Evolutionary conservation across 1,140 invertebrate genomes (phyloP), one percentile per base, ranked within the genome.

Genomic region (Drosophila suzukii): DNA sequence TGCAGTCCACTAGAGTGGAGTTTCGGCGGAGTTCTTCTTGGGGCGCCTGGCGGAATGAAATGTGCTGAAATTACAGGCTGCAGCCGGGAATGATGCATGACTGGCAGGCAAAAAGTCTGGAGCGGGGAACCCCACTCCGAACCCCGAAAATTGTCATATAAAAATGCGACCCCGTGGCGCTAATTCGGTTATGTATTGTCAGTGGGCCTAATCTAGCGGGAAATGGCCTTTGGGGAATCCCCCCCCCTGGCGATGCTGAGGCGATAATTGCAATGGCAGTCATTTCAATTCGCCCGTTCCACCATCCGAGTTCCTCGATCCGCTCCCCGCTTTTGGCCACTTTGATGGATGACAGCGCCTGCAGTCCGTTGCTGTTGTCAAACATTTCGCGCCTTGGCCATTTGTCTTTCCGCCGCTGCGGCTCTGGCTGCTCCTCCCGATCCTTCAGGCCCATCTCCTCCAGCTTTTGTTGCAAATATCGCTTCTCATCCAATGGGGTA

Each of bases 161-260:
- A 81, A 81, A 54, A 46, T 72, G 56, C 68, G 54, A 66, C 72
- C 79, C 79, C 60, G 75, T 60, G 55, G 78, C 62, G 83, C 83
- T 88, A 88, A 86, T 86, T 88, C 83, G 73, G 79, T 88, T 88
- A 88, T 88, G 77, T 86, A 85, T 85, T 54, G 82, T 72, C 75
- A 71, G 65, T 70, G 68, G 75, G 79, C 71, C 83, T 88, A 86
- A 86, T 86, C 82, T 86, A 86, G 75, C 66, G 82, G 55, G 54
- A 81, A 79, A 79, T 71, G 67, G 67, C 44, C 65, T 20, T 70
- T 49, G 30, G 50, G 15, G 27, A 17, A 3, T 1, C 8, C 12
- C 4, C 47, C n/a, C 36, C 20, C 20, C 20, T 17, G 30, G 17
- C 49, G 74, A 68, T 62, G 47, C 68, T 51, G 62, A 70, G 74